Percentiles rank a stretch among this genome's conserved stretches.
Evolutionary conservation across 2,888 invertebrate genomes (phyloP).

Genomic region (Lagria hirta): DNA sequence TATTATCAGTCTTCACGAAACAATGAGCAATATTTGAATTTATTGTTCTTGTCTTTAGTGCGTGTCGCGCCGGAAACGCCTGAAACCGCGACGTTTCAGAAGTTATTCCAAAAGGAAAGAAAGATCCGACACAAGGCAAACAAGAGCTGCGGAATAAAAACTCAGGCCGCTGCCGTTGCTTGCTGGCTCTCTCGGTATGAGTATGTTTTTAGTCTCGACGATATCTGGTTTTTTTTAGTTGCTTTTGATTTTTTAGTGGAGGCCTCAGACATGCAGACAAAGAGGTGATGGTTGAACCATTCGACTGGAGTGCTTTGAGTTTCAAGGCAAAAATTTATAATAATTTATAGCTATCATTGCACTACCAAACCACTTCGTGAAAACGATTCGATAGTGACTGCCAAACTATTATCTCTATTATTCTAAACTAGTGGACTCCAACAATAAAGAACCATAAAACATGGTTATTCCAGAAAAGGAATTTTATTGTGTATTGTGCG

Average conservation of each 20-base stretch:
- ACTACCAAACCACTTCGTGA: too few species aligned
- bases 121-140: constrained; percentile 5
- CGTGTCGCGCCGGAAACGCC: constrained; percentile 13
- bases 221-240: constrained; percentile 12
- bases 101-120: constrained; percentile 11
- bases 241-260: constrained; percentile 4
- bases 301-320: constrained; percentile 3
- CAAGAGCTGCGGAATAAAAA: constrained; percentile 7
- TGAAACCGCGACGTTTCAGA: constrained; percentile 7
- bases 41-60: constrained; percentile 22
- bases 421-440: too few species aligned
- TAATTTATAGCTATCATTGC: too few species aligned
- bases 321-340: too few species aligned
- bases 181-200: constrained; percentile 10
- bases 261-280: constrained; percentile 13
- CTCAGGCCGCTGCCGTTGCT: too few species aligned
- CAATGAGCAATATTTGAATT: constrained; percentile 22
- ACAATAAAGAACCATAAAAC: too few species aligned
- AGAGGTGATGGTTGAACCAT: not conserved
- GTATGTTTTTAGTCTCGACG: constrained; percentile 20
- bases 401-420: too few species aligned
- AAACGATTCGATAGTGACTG: too few species aligned
- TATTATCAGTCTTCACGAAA: too few species aligned
- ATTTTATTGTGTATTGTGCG: too few species aligned
- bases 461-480: too few species aligned